These are phyloP conservation scores for Eudemis profundana DNA, from an alignment of 2,888 invertebrate species.

Conservation along the genomic window DNA sequence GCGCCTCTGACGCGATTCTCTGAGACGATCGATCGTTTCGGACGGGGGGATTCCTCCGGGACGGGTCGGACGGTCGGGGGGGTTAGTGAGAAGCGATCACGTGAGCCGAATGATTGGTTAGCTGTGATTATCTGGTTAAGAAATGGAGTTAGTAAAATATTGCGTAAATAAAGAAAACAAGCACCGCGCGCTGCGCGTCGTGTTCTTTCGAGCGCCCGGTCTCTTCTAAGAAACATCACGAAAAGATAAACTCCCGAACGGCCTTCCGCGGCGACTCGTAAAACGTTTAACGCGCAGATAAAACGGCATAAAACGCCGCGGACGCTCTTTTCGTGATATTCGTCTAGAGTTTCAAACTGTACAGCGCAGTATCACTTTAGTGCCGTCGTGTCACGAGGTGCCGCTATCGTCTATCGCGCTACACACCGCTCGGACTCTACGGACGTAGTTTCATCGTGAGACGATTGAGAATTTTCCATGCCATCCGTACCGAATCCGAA, in stretches of 20 bases:
- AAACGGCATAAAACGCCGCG: neutral
- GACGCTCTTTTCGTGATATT: conserved; percentile 24
- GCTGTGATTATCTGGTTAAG: conserved; percentile 53
- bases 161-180: conserved; percentile 69
- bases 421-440: conserved; percentile 40
- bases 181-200: conserved; percentile 59
- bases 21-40: neutral
- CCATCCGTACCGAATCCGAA: conserved; percentile 6
- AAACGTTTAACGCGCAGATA: too few relatives aligned
- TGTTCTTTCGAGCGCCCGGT: conserved; percentile 53
- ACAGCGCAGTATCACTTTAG: conserved; percentile 43
- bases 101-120: conserved; percentile 67
- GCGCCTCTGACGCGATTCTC: neutral
- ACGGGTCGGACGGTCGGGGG: conserved; percentile 54
- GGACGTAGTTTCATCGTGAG: conserved; percentile 4
- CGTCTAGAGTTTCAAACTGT: conserved; percentile 27
- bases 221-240: conserved; percentile 50
- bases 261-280: too few relatives aligned
- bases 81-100: conserved; percentile 71
- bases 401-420: conserved; percentile 55
- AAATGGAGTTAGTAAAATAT: conserved; percentile 53
- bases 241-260: too few relatives aligned
- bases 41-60: conserved; percentile 48
- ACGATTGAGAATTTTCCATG: conserved; percentile 4
- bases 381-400: conserved; percentile 53